Evolutionary conservation across 2,888 invertebrate species (phyloP), one percentile per base, ranked within the genome.

Genomic region (Pediacus dermestoides): DNA sequence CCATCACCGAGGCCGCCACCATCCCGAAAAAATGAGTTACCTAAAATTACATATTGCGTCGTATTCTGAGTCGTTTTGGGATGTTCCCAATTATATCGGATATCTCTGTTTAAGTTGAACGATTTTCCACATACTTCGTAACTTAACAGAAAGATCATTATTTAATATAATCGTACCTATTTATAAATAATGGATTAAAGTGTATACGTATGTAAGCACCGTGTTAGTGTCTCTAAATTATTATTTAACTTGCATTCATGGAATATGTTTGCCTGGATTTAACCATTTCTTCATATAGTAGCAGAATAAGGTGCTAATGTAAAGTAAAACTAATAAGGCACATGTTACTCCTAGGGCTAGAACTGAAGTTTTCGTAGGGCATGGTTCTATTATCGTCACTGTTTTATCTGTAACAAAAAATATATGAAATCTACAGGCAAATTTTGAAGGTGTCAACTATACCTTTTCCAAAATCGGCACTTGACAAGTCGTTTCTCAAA

Each of bases 221-320:
- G 14, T 30, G 3, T 35, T 28, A 23, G 15, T 28, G 13, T 7
- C 4, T 28, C 11, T 28, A 23, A 3, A 10, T 23, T 9, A 25
- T 39, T 11, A 26, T 12, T 37, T 22, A 10, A 8, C 33, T 16
- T 31, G 41, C 23, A 13, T 46, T 75, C 74, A 82, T 61, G 79
- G 76, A 75, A 88, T 79, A 70, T 84, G 85, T 69, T 90, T 90
- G 57, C 85, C 82, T 8, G 89, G 89, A 52, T 82, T 78, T 67
- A 89, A 76, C 89, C 90, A 91, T 68, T 90, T 90, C 68, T 88
- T 88, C 85, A 90, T 89, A 75, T 88, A 89, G 72, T 91, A 91
- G 70, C 88, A 90, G 76, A 91, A 90, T 59, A 92, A 77, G 34
- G 91, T 92, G 57, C 89, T 89, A 60, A 93, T 83, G 73, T 93